A percentile compares a stretch with the other conserved stretches of the same genome.
Evolutionary conservation across 2,797 vertebrate species (phyloP).

Genomic region (Danionella dracula): DNA sequence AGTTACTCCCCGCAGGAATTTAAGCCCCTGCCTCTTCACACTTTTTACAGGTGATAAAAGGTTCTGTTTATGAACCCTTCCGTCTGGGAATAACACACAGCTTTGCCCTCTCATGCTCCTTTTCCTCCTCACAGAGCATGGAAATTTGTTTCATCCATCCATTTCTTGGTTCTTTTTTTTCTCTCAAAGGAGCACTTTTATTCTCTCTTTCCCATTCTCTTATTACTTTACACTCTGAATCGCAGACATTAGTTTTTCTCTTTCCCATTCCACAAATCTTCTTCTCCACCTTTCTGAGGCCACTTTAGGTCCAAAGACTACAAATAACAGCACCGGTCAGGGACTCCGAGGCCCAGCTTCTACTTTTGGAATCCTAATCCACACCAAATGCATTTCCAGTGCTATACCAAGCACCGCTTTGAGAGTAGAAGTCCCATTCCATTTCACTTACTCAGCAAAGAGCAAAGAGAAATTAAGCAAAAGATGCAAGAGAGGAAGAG

Average conservation of each 20-base stretch:
- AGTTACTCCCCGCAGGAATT: slow-evolving; percentile 42
- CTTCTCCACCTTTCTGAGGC: slow-evolving; percentile 39
- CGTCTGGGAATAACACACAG: slow-evolving; percentile 45
- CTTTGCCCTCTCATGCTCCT: slow-evolving; percentile 32
- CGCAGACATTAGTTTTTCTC: slow-evolving; percentile 11
- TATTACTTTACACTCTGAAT: background rate
- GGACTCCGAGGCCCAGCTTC: slow-evolving; percentile 38
- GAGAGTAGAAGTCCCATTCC: slow-evolving; percentile 1
- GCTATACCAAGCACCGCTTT: slow-evolving; percentile 3
- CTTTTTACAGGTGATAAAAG: slow-evolving; percentile 50
- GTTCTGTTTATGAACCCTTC: slow-evolving; percentile 43
- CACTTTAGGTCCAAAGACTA: slow-evolving; percentile 28
- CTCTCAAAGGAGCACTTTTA: slow-evolving; percentile 50
- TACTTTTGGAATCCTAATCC: slow-evolving; percentile 41
- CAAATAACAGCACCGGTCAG: slow-evolving; percentile 7
- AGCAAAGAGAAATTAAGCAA: slow-evolving; percentile 16
- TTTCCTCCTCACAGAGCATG: slow-evolving; percentile 32
- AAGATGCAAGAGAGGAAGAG: background rate
- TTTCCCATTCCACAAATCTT: slow-evolving; percentile 52
- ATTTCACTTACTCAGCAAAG: slow-evolving; percentile 28
- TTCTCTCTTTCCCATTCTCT: slow-evolving; percentile 39
- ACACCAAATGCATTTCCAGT: background rate
- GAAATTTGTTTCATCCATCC: slow-evolving; percentile 40
- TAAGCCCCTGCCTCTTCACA: slow-evolving; percentile 40
- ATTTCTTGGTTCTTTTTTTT: slow-evolving; percentile 41